phyloP scores from a whole-genome alignment of 2,888 invertebrate genomes.

The Poecilobothrus nobilitatus region DNA sequence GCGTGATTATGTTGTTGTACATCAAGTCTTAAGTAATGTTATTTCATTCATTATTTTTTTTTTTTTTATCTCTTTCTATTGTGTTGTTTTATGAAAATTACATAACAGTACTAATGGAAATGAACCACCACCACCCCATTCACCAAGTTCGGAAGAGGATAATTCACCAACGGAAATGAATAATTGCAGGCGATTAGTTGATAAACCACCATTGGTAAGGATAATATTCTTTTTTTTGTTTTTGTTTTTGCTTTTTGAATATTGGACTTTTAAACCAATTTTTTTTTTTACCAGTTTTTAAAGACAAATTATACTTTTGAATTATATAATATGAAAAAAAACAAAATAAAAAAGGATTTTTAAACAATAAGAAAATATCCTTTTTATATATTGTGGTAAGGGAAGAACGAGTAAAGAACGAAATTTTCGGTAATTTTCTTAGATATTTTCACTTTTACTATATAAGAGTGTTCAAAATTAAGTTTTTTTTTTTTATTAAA shows the following conservation, averaged over 20 bases:
- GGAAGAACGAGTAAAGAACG: too few relatives aligned
- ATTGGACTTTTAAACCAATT: neutral
- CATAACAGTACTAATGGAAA: constrained; percentile 23
- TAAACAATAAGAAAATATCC: too few relatives aligned
- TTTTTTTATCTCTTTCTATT: neutral
- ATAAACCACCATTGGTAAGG: constrained; percentile 64
- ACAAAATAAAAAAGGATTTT: too few relatives aligned
- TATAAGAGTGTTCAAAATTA: too few relatives aligned
- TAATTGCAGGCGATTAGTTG: constrained; percentile 71
- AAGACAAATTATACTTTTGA: too few relatives aligned
- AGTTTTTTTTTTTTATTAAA: too few relatives aligned
- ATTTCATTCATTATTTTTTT: neutral
- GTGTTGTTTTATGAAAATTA: neutral
- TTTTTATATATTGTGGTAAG: too few relatives aligned
- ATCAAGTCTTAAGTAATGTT: neutral
- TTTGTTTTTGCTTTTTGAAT: neutral
- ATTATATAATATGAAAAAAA: too few relatives aligned
- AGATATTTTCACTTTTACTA: too few relatives aligned
- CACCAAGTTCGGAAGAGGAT: constrained; percentile 71
- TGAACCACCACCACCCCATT: constrained; percentile 33
- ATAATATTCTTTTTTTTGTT: constrained; percentile 12
- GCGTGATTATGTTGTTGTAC: neutral
- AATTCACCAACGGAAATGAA: constrained; percentile 81
- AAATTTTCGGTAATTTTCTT: too few relatives aligned
- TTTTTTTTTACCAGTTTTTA: too few relatives aligned